Base-by-base conservation (phyloP, 2,113 vertebrate genomes). In the Talpa occidentalis region DNA sequence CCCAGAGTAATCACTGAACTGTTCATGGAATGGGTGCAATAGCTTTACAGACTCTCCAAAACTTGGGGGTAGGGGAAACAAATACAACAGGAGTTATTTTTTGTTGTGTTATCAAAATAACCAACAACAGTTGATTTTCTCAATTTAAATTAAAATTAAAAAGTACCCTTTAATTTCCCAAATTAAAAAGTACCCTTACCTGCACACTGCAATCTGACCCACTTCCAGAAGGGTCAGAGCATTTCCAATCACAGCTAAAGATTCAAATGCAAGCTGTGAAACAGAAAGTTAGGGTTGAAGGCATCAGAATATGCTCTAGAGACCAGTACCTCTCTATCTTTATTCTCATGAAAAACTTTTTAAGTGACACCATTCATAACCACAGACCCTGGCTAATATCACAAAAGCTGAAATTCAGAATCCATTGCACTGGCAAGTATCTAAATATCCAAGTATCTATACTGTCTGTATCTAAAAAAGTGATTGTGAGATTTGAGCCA, bases 191-290 rank as follows among this genome's bases (percentile, higher is more conserved):
- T 47, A 59, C 60, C 49, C 98, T 98, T 97, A 99, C 99, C 99
- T 99, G 98, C 98, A 99, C n/a, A 99, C 99, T 11, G 99, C 99
- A 97, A 99, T 99, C 96, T 99, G 99, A 69, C 99, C 99, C 3
- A 99, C 99, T 98, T 99, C 99, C 87, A 99, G 98, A 86, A 99
- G 99, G 14, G 99, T 99, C 44, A 99, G 98, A 26, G 99, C 99
- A 78, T 99, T 99, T 96, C 99, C 98, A 96, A 99, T 99, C 82
- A 99, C 99, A 14, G 99, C 99, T 95, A 99, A 96, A 15, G 99
- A 99, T 95, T 99, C 99, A 91, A 99, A 99, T 0, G 99, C 99
- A 98, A 99, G 98, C 99, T 99, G 67, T 79, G 91, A 67, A 95
- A 92, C 74, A 97, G n/a, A n/a, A 66, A 88, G 93, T 90, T 91